Conservation (phyloP, 2,113 vertebrate genomes). For the Paradisaea rubra region DNA sequence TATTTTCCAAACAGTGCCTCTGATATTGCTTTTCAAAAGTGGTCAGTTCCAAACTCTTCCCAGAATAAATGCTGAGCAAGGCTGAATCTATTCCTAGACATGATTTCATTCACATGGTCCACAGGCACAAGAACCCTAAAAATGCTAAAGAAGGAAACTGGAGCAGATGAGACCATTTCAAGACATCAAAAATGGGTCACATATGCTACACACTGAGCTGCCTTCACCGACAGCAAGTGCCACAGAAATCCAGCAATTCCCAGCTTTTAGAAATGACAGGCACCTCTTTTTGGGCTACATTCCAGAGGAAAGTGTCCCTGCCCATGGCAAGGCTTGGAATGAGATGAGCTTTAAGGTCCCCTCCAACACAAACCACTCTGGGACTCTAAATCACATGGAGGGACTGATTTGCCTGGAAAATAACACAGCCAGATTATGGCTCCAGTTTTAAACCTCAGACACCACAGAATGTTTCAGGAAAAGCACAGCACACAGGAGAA, state of each 20-base stretch:
- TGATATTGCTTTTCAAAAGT: not conserved
- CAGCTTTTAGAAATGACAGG: not conserved
- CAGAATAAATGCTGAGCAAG: not conserved
- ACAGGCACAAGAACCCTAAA: not conserved
- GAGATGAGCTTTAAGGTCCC: not conserved
- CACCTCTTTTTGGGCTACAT: not conserved
- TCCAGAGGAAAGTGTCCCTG: not conserved
- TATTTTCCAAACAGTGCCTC: not conserved
- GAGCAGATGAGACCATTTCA: conserved; percentile 9
- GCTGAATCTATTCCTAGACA: not conserved
- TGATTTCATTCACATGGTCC: not conserved
- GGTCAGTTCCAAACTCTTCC: not conserved
- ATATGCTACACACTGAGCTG: not conserved
- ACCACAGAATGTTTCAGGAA: not conserved
- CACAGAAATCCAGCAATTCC: not conserved
- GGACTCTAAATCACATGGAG: not conserved
- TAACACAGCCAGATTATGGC: not conserved
- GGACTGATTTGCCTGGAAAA: not conserved
- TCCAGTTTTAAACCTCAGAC: not conserved
- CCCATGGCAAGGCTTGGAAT: not conserved
- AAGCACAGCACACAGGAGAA: not conserved
- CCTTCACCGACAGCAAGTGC: not conserved
- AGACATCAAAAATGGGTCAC: conserved; percentile 16
- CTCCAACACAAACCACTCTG: not conserved
- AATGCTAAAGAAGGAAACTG: conserved; percentile 12